phyloP scores from a whole-genome alignment of 2,113 vertebrate species.

The Equus quagga region DNA sequence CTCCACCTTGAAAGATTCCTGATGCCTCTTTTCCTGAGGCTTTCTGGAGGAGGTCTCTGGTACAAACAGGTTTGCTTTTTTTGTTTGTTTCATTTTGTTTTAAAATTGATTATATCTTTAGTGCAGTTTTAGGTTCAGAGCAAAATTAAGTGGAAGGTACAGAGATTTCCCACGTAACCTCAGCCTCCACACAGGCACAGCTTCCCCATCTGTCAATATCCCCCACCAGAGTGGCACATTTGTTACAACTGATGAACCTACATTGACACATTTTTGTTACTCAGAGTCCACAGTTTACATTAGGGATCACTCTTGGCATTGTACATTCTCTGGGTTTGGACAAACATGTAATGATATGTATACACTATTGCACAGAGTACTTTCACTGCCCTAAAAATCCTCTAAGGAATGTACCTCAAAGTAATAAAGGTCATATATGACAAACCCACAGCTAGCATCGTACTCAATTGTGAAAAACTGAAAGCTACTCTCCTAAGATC shows the following conservation, averaged over 20 bases:
- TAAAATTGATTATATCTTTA: background rate
- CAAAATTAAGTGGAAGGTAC: background rate
- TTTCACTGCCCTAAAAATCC: background rate
- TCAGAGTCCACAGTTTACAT: rapidly evolving
- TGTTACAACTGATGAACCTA: background rate
- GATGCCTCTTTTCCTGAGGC: background rate
- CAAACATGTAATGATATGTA: background rate
- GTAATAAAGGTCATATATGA: too few species aligned
- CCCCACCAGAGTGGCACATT: background rate
- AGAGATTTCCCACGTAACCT: too few species aligned
- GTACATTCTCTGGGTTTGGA: background rate
- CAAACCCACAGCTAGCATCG: too few species aligned
- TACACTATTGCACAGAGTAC: background rate
- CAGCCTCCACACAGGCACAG: rapidly evolving
- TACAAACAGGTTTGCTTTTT: background rate
- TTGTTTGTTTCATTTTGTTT: background rate
- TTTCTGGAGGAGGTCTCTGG: background rate
- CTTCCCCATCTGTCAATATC: background rate
- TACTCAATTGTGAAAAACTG: too few species aligned
- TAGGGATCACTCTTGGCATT: background rate
- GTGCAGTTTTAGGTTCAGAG: background rate
- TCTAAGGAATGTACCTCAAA: too few species aligned
- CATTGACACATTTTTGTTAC: background rate
- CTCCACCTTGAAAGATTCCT: background rate
- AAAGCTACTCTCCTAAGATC: too few species aligned